Evolutionary conservation across 1,140 invertebrate genomes (phyloP).

Genomic region (Lepidurus couesii): DNA sequence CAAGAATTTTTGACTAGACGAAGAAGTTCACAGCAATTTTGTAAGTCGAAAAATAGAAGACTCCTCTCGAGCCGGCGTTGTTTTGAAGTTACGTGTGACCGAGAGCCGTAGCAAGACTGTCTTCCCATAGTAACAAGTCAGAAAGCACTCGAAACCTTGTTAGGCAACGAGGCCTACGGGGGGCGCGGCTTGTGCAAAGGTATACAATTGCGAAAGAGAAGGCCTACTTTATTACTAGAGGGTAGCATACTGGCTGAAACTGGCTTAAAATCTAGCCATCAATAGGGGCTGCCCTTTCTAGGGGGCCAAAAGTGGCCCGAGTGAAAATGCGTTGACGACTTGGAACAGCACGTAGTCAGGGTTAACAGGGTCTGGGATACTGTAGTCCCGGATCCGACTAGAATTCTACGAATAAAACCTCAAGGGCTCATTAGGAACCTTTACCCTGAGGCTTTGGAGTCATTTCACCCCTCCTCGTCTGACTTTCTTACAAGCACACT

Average conservation of each 20-base stretch:
- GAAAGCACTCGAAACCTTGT: too few species aligned
- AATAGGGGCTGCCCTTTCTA: background rate
- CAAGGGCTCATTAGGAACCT: slow-evolving; percentile 1
- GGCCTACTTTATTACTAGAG: background rate
- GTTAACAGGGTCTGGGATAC: background rate
- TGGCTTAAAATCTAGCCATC: background rate
- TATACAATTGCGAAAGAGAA: background rate
- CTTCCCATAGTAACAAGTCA: too few species aligned
- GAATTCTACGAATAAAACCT: background rate
- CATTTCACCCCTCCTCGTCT: background rate
- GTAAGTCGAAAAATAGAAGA: too few species aligned
- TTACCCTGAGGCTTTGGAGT: background rate
- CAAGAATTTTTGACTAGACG: too few species aligned
- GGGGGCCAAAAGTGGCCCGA: background rate
- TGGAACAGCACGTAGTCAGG: slow-evolving; percentile 6
- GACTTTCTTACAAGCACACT: background rate
- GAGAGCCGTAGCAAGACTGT: too few species aligned
- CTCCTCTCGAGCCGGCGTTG: too few species aligned
- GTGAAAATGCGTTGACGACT: background rate
- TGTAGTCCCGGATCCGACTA: too few species aligned
- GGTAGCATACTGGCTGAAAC: background rate
- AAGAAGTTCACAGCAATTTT: too few species aligned
- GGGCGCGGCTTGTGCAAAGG: background rate
- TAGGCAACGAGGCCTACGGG: too few species aligned
- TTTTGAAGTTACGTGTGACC: too few species aligned